Percentiles rank a stretch among this genome's conserved stretches.
phyloP scores from a whole-genome alignment of 2,113 vertebrate species.

The Centropus bengalensis region DNA sequence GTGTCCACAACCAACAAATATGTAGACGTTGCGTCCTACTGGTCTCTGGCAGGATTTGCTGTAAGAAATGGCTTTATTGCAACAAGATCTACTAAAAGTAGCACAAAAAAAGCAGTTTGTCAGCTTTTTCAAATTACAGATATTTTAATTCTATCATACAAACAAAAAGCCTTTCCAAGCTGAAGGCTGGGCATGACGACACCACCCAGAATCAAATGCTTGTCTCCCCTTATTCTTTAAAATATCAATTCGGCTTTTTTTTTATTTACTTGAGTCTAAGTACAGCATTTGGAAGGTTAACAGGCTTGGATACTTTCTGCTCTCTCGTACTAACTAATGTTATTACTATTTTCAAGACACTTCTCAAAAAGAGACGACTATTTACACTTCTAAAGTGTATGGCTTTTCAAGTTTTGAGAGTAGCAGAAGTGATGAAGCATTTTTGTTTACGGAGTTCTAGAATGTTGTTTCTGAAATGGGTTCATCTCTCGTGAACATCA shows the following conservation, averaged over 20 bases:
- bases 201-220: not conserved
- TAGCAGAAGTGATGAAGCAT: not conserved
- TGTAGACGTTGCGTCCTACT: not conserved
- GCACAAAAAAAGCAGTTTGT: not conserved
- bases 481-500: not conserved
- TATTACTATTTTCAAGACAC: slow-evolving; percentile 8
- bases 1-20: not conserved
- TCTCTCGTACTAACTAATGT: slow-evolving; percentile 1
- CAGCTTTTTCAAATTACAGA: slow-evolving; percentile 1
- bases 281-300: slow-evolving; percentile 1
- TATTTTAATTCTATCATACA: slow-evolving; percentile 27
- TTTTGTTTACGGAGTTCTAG: not conserved
- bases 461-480: not conserved
- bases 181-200: not conserved
- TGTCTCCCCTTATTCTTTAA: not conserved
- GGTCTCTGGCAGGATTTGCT: slow-evolving; percentile 21
- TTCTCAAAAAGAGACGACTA: not conserved
- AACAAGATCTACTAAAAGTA: not conserved
- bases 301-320: not conserved
- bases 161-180: slow-evolving; percentile 14
- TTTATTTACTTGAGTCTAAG: slow-evolving; percentile 26
- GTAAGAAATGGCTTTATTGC: slow-evolving; percentile 7
- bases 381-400: not conserved
- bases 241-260: slow-evolving; percentile 22
- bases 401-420: not conserved